A percentile compares a stretch with the other conserved stretches of the same genome.
phyloP scores from a whole-genome alignment of 2,113 vertebrate genomes.

The Triplophysa siluroides region DNA sequence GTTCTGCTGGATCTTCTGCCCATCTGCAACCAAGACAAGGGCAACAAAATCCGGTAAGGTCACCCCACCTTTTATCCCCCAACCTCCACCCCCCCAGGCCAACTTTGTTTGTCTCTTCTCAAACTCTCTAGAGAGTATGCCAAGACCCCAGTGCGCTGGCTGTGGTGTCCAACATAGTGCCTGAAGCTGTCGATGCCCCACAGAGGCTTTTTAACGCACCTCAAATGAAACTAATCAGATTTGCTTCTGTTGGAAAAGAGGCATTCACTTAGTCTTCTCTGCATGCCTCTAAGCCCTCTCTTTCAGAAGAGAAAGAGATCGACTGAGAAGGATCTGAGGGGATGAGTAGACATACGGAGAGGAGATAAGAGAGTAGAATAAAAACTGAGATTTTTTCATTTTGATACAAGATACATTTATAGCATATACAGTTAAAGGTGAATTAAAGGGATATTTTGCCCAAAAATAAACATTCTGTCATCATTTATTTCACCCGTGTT shows the following conservation, averaged over 20 bases:
- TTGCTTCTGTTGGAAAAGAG: conserved; percentile 51
- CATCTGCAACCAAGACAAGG: conserved; percentile 94
- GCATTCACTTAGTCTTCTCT: conserved; percentile 42
- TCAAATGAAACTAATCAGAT: conserved; percentile 59
- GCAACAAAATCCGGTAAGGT: conserved; percentile 92
- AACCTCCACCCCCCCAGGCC: neutral
- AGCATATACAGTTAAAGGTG: too few relatives aligned
- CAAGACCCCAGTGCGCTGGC: conserved; percentile 19
- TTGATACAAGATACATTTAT: neutral
- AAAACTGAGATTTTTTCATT: neutral
- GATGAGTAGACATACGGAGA: neutral
- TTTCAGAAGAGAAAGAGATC: conserved; percentile 27
- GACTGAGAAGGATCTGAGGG: conserved; percentile 15
- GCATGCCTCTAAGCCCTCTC: conserved; percentile 41
- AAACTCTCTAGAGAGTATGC: neutral
- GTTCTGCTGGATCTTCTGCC: conserved; percentile 94
- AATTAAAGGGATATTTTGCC: too few relatives aligned
- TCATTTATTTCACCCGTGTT: too few relatives aligned
- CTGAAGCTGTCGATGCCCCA: conserved; percentile 39
- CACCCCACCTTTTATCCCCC: neutral
- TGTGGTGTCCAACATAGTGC: conserved; percentile 40
- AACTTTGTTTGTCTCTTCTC: conserved; percentile 14
- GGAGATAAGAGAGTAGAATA: conserved; percentile 1
- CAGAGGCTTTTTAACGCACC: conserved; percentile 47
- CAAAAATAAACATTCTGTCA: too few relatives aligned